Evolutionary conservation across 1,140 invertebrate genomes (phyloP).

Genomic region (Drosophila arawakana): DNA sequence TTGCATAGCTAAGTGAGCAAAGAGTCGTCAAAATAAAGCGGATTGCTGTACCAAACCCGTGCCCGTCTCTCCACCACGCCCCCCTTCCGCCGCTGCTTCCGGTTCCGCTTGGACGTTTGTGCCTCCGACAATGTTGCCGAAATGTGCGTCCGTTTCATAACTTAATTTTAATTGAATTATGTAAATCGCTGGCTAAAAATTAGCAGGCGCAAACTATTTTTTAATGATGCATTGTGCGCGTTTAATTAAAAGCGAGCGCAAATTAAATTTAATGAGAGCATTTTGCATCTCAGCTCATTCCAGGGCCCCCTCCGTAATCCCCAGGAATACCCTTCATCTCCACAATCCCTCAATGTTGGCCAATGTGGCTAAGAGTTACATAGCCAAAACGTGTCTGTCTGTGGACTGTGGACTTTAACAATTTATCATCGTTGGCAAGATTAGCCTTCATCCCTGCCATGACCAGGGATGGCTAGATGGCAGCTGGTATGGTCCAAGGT

Average conservation of each 20-base stretch:
- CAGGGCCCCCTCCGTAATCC: no score
- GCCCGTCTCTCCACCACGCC: background rate
- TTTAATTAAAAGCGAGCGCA: constrained; percentile 77
- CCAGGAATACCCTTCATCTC: no score
- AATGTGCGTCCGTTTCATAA: constrained; percentile 75
- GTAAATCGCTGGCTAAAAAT: constrained; percentile 79
- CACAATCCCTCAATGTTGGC: no score
- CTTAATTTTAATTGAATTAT: constrained; percentile 83
- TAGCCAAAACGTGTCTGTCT: constrained; percentile 19
- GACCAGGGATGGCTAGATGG: background rate
- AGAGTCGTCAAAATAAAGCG: constrained; percentile 55
- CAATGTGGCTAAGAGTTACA: constrained; percentile 16
- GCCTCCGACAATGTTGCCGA: constrained; percentile 34
- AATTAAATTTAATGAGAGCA: constrained; percentile 76
- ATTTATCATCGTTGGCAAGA: constrained; percentile 75
- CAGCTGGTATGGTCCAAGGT: background rate
- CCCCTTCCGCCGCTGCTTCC: background rate
- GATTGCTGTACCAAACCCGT: constrained; percentile 27
- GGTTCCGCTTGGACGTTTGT: background rate
- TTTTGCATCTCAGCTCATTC: constrained; percentile 16
- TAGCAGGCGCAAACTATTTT: constrained; percentile 81
- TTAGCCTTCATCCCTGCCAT: constrained; percentile 43
- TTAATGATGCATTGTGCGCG: constrained; percentile 73
- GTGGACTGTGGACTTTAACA: constrained; percentile 36
- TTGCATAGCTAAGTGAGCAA: constrained; percentile 52